phyloP scores from a whole-genome alignment of 2,113 vertebrate genomes.

The Dipodomys stephensi region DNA sequence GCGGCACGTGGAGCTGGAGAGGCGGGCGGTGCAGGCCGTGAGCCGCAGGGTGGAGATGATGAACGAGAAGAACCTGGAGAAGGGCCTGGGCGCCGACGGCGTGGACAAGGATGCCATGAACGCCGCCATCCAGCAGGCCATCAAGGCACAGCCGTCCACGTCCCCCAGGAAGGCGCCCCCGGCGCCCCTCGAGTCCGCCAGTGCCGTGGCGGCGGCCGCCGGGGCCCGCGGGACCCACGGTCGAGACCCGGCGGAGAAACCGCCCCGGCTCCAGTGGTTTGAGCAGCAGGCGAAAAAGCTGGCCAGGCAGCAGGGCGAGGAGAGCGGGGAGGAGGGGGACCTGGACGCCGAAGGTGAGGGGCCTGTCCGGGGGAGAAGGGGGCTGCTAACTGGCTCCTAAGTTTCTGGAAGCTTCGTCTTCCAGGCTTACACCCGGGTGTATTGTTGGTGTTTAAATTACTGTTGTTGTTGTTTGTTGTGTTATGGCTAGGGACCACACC shows the following conservation, averaged over 20 bases:
- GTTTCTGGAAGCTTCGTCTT: too few species aligned
- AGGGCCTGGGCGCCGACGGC: conserved; percentile 88
- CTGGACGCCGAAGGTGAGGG: conserved; percentile 58
- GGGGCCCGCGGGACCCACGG: conserved; percentile 40
- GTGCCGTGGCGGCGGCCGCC: background rate
- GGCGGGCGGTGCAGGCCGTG: conserved; percentile 88
- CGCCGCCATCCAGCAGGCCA: conserved; percentile 92
- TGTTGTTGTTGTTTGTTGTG: too few species aligned
- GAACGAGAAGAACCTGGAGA: conserved; percentile 97
- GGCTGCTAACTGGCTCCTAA: background rate
- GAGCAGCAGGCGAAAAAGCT: conserved; percentile 94
- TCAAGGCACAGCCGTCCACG: conserved; percentile 89
- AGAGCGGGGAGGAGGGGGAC: conserved; percentile 76
- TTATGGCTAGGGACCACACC: too few species aligned
- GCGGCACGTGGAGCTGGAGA: conserved; percentile 95
- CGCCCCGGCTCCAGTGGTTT: conserved; percentile 95
- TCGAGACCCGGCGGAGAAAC: conserved; percentile 84
- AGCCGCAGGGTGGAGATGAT: conserved; percentile 91
- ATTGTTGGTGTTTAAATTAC: too few species aligned
- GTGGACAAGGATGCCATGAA: conserved; percentile 92
- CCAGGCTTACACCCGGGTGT: too few species aligned
- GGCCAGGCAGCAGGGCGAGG: conserved; percentile 73
- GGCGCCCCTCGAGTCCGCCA: background rate
- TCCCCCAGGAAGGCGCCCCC: conserved; percentile 82
- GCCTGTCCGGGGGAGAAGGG: fast-evolving